Conservation (phyloP, 2,888 invertebrate genomes). For the Mythimna ferrago region DNA sequence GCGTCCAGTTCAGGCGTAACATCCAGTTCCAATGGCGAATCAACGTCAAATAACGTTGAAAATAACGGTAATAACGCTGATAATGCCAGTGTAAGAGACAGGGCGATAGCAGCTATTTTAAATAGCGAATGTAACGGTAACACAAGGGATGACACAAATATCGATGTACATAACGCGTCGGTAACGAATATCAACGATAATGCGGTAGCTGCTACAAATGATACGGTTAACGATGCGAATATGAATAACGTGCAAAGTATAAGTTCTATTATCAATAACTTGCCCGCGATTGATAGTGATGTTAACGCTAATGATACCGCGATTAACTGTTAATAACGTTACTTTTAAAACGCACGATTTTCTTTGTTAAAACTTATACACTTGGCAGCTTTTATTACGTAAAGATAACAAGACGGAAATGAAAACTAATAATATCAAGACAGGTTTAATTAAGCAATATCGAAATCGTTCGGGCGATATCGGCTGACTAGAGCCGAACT, state of each 20-base stretch:
- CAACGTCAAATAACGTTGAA: constrained; percentile 8
- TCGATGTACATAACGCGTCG: constrained; percentile 19
- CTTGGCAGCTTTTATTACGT: constrained; percentile 14
- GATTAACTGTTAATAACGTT: constrained; percentile 51
- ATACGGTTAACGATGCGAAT: constrained; percentile 41
- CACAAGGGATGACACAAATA: constrained; percentile 1
- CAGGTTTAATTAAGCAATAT: too few relatives aligned
- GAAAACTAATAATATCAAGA: too few relatives aligned
- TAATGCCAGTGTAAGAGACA: constrained; percentile 53
- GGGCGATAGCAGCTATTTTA: constrained; percentile 46
- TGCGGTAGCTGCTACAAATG: constrained; percentile 38
- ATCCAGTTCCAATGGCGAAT: constrained; percentile 14
- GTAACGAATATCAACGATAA: constrained; percentile 43
- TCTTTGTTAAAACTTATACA: constrained; percentile 49
- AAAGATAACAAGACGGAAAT: not conserved
- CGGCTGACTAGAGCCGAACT: too few relatives aligned
- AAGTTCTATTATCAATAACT: constrained; percentile 81
- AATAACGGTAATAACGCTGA: constrained; percentile 28
- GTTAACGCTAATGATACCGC: constrained; percentile 80
- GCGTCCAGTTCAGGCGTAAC: constrained; percentile 6
- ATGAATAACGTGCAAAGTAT: constrained; percentile 63
- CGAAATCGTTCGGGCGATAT: too few relatives aligned
- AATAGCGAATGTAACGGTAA: constrained; percentile 35
- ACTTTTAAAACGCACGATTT: constrained; percentile 11
- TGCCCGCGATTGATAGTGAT: constrained; percentile 86